phyloP scores from a whole-genome alignment of 2,888 invertebrate species.

The Palloptera scutellata region DNA sequence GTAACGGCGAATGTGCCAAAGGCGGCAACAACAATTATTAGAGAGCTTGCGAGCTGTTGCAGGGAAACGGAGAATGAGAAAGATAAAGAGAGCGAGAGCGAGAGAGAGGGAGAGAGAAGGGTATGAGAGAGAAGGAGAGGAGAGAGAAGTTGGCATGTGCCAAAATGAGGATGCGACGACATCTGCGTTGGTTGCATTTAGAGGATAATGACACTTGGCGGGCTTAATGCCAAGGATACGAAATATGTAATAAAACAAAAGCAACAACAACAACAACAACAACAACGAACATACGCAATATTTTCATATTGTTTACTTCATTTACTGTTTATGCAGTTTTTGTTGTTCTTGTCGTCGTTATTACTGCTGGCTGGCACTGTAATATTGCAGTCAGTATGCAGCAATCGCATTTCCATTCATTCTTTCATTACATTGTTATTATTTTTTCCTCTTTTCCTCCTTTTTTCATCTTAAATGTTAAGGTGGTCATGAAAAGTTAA shows the following conservation, averaged over 20 bases:
- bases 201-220: constrained; percentile 43
- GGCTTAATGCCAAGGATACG: constrained; percentile 34
- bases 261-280: constrained; percentile 4
- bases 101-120: background rate
- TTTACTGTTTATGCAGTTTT: constrained; percentile 18
- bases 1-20: constrained; percentile 1
- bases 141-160: background rate
- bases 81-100: background rate
- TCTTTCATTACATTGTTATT: constrained; percentile 13
- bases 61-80: too few relatives aligned
- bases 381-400: background rate
- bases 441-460: background rate
- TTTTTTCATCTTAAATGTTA: too few relatives aligned
- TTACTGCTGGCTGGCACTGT: constrained; percentile 5
- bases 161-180: too few relatives aligned
- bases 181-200: constrained; percentile 13
- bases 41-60: too few relatives aligned
- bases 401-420: constrained; percentile 5
- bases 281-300: constrained; percentile 15
- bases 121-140: background rate
- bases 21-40: constrained; percentile 1
- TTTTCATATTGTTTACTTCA: constrained; percentile 12
- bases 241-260: constrained; percentile 23
- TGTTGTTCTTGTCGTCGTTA: constrained; percentile 17
- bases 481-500: too few relatives aligned